Conservation (phyloP, 2,888 invertebrate genomes). For the Amiota communis region DNA sequence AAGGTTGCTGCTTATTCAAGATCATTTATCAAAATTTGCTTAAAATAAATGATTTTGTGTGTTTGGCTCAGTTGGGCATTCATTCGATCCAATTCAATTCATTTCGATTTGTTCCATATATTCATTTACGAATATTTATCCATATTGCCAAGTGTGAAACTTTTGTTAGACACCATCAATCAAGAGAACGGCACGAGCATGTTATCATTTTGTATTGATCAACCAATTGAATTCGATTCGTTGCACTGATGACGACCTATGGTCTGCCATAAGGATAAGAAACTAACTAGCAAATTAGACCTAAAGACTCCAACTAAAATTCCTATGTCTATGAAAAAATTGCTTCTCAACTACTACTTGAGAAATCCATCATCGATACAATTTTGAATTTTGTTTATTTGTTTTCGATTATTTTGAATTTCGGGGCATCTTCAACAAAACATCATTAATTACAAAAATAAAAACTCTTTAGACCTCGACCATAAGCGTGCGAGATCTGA, state of each 20-base stretch:
- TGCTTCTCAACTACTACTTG: constrained; percentile 21
- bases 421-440: constrained; percentile 52
- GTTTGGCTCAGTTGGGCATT: constrained; percentile 48
- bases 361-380: constrained; percentile 49
- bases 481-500: constrained; percentile 19
- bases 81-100: constrained; percentile 52
- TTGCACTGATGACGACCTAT: constrained; percentile 39
- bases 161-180: constrained; percentile 56
- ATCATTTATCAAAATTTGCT: constrained; percentile 60
- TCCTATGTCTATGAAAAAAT: not conserved
- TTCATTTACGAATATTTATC: constrained; percentile 3
- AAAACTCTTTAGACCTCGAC: constrained; percentile 38
- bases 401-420: constrained; percentile 13
- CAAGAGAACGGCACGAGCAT: constrained; percentile 43
- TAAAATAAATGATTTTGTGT: constrained; percentile 55
- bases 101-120: constrained; percentile 61
- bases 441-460: constrained; percentile 63
- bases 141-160: constrained; percentile 54
- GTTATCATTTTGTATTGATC: constrained; percentile 47
- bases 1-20: constrained; percentile 34
- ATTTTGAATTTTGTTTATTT: constrained; percentile 59
- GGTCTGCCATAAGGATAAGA: constrained; percentile 57
- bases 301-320: too few relatives aligned
- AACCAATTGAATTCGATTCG: constrained; percentile 47
- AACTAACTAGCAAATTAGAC: not conserved